Percentiles rank a stretch among this genome's conserved stretches.
Evolutionary conservation across 2,113 vertebrate genomes (phyloP).

Genomic region (Cephalopterus ornatus): DNA sequence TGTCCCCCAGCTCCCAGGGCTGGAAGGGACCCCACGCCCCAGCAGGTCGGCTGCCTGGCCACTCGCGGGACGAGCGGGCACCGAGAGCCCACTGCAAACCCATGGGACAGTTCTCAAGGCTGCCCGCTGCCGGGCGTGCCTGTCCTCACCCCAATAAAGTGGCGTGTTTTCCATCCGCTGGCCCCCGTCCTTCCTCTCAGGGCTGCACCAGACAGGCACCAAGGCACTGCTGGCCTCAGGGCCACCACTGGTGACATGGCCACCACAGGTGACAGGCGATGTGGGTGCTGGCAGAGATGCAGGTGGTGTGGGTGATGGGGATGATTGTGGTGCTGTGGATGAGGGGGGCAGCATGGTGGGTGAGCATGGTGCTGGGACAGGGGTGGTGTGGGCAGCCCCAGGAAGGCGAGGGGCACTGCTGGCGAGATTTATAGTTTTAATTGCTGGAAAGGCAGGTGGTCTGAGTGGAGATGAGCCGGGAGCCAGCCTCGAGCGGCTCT

Average conservation of each 20-base stretch:
- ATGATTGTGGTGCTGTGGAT: neutral
- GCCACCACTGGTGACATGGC: neutral
- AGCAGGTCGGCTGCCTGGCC: neutral
- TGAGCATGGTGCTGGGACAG: accelerated
- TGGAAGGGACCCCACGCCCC: accelerated
- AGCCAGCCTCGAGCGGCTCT: neutral
- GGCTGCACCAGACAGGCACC: accelerated
- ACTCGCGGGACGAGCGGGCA: neutral
- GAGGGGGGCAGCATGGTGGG: neutral
- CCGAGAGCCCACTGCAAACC: neutral
- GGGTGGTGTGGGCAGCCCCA: neutral
- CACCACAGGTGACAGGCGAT: neutral
- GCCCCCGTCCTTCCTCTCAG: neutral
- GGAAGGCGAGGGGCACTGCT: constrained; percentile 45
- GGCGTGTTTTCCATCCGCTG: neutral
- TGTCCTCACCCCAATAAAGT: constrained; percentile 17
- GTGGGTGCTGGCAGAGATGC: neutral
- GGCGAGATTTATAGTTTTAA: constrained; percentile 52
- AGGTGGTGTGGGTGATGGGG: neutral
- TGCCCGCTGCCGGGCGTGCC: neutral
- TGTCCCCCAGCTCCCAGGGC: neutral
- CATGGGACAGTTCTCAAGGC: constrained; percentile 63
- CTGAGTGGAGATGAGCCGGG: neutral
- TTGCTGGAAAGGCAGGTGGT: neutral
- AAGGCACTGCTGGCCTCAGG: neutral